phyloP scores from a whole-genome alignment of 1,140 invertebrate genomes.

The Cotesia chilonis region DNA sequence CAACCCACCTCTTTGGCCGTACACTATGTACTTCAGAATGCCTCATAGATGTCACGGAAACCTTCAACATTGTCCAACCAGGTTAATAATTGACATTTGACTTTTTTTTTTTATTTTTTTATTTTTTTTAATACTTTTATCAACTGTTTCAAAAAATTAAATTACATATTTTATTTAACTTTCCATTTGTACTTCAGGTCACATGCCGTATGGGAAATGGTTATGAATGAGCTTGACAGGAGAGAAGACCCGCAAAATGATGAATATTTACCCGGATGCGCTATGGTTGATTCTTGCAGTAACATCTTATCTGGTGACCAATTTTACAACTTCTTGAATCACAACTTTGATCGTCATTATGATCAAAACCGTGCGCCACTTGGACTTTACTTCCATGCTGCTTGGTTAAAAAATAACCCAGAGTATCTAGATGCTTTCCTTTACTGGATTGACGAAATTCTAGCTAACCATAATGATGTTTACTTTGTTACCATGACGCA shows the following conservation, averaged over 20 bases:
- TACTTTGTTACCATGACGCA: slow-evolving; percentile 98
- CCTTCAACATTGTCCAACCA: slow-evolving; percentile 88
- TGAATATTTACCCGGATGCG: slow-evolving; percentile 91
- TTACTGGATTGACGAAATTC: slow-evolving; percentile 93
- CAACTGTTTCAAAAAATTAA: neutral
- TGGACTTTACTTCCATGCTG: slow-evolving; percentile 94
- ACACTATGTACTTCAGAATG: slow-evolving; percentile 98
- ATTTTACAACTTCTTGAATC: slow-evolving; percentile 94
- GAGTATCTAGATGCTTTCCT: slow-evolving; percentile 93
- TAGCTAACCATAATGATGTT: slow-evolving; percentile 88
- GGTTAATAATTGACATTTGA: slow-evolving; percentile 66
- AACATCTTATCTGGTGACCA: slow-evolving; percentile 93
- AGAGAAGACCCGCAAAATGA: slow-evolving; percentile 91
- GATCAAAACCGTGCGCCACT: slow-evolving; percentile 92
- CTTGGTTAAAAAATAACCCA: slow-evolving; percentile 94
- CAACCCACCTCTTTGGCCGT: slow-evolving; percentile 94
- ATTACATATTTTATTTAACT: neutral
- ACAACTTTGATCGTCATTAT: slow-evolving; percentile 96
- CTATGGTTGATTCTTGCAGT: slow-evolving; percentile 96
- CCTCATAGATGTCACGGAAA: slow-evolving; percentile 94
- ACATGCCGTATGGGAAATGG: slow-evolving; percentile 97
- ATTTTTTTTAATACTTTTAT: neutral
- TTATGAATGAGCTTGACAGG: slow-evolving; percentile 95
- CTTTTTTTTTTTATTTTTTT: neutral
- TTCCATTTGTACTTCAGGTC: slow-evolving; percentile 48